Evolutionary conservation across 2,113 vertebrate species (phyloP).

Genomic region (Paraplagusia blochii): DNA sequence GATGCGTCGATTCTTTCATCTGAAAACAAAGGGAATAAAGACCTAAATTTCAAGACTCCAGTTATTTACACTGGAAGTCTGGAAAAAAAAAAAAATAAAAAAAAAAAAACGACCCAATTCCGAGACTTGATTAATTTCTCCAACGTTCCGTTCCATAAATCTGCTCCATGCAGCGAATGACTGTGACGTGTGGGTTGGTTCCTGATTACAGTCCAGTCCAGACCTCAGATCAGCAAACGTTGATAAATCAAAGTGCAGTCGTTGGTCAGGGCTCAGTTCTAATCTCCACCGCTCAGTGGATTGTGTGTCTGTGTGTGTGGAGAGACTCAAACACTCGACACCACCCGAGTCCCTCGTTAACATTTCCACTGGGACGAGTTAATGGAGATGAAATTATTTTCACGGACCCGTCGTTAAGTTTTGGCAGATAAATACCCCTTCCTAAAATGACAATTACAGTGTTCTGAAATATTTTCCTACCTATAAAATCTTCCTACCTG

Average conservation of each 20-base stretch:
- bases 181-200: background rate
- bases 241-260: conserved; percentile 50
- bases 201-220: conserved; percentile 23
- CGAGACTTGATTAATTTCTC: background rate
- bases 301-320: conserved; percentile 11
- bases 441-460: too few relatives aligned
- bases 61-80: background rate
- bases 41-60: too few relatives aligned
- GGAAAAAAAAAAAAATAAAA: background rate
- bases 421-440: too few relatives aligned
- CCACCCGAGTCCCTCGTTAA: conserved; percentile 30
- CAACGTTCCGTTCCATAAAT: background rate
- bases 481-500: too few relatives aligned
- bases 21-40: too few relatives aligned
- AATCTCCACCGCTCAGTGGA: conserved; percentile 43
- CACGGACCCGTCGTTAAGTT: too few relatives aligned
- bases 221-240: conserved; percentile 58
- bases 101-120: background rate
- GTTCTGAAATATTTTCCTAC: too few relatives aligned
- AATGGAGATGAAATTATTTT: background rate
- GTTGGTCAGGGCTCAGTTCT: conserved; percentile 12
- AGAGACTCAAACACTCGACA: conserved; percentile 31
- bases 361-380: conserved; percentile 41
- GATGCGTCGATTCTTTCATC: too few relatives aligned
- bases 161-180: background rate